Percentiles rank a stretch among this genome's conserved stretches.
These are phyloP conservation scores for Pollenia amentaria DNA, from an alignment of 2,888 invertebrate species.

Conservation along the genomic window DNA sequence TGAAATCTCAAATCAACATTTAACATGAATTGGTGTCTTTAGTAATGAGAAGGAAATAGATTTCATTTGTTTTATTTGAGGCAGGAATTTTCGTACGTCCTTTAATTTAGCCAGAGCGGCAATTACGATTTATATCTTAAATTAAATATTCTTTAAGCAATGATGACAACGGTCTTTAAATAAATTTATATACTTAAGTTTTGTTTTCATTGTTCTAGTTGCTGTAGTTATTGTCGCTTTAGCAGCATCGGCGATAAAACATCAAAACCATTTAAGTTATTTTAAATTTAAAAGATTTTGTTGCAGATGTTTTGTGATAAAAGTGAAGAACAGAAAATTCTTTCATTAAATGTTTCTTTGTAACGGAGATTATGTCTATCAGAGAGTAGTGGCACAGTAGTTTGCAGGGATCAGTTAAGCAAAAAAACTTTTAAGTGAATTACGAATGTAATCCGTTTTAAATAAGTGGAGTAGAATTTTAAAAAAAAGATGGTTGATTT, in stretches of 20 bases:
- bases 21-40: background rate
- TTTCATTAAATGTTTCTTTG: background rate
- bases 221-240: background rate
- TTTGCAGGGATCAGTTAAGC: too few species aligned
- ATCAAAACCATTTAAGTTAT: background rate
- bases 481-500: too few species aligned
- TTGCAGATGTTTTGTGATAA: background rate
- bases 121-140: slow-evolving; percentile 80
- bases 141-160: slow-evolving; percentile 77
- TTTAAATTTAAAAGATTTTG: background rate
- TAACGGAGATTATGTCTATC: too few species aligned
- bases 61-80: slow-evolving; percentile 3
- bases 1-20: background rate
- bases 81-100: background rate
- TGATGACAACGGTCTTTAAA: slow-evolving; percentile 44
- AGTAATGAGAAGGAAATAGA: background rate
- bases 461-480: too few species aligned
- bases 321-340: background rate
- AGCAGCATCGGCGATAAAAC: background rate
- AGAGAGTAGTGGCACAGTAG: too few species aligned
- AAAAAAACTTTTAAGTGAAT: too few species aligned
- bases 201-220: background rate
- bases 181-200: slow-evolving; percentile 7
- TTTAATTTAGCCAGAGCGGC: slow-evolving; percentile 47
- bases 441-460: too few species aligned